Percentiles rank a stretch among this genome's conserved stretches.
phyloP scores from a whole-genome alignment of 2,797 vertebrate genomes.

The Sebastiscus tertius region DNA sequence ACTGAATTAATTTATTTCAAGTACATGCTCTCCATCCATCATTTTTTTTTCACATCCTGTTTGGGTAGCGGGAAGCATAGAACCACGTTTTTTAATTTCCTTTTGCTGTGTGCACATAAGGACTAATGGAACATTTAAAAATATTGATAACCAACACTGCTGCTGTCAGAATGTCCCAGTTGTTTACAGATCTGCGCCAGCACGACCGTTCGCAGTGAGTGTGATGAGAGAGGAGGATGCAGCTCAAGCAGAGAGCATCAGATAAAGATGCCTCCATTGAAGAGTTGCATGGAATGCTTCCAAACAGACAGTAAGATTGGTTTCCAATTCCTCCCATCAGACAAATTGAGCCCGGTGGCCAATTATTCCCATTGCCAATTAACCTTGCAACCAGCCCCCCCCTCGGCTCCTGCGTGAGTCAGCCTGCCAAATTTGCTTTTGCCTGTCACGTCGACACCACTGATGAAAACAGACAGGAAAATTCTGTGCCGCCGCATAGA shows the following conservation, averaged over 20 bases:
- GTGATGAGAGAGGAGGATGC: conserved; percentile 38
- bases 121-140: neutral
- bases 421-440: conserved; percentile 78
- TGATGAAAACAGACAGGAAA: conserved; percentile 80
- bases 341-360: conserved; percentile 81
- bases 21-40: neutral
- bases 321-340: conserved; percentile 80
- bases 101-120: neutral
- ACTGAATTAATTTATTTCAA: neutral
- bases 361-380: conserved; percentile 85
- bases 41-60: neutral
- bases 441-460: conserved; percentile 66
- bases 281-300: conserved; percentile 66
- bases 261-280: conserved; percentile 65
- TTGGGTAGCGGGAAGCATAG: neutral
- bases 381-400: conserved; percentile 77
- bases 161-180: conserved; percentile 14
- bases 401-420: conserved; percentile 54
- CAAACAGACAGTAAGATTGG: conserved; percentile 74
- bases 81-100: neutral
- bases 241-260: conserved; percentile 49
- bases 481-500: conserved; percentile 39
- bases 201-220: neutral
- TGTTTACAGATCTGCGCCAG: conserved; percentile 5
- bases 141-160: conserved; percentile 10